phyloP scores from a whole-genome alignment of 2,888 invertebrate genomes.

The Epirrita christyi region DNA sequence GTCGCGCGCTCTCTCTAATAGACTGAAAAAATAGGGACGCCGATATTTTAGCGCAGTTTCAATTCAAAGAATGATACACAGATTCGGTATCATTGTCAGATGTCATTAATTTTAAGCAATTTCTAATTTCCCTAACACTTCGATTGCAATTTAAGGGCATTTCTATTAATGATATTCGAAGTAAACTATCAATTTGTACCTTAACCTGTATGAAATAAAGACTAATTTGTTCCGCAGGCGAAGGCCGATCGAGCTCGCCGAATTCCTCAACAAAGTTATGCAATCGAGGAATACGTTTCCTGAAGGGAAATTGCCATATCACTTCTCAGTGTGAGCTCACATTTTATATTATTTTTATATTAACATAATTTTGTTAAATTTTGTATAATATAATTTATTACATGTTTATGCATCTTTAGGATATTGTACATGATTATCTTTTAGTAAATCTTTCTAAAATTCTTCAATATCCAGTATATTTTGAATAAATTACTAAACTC shows the following conservation, averaged over 20 bases:
- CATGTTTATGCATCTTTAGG: too few relatives aligned
- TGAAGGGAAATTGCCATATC: slow-evolving; percentile 83
- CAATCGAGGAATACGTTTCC: slow-evolving; percentile 66
- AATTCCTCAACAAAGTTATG: slow-evolving; percentile 82
- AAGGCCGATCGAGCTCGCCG: slow-evolving; percentile 82
- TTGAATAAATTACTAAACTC: too few relatives aligned
- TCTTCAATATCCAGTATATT: too few relatives aligned
- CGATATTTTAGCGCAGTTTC: too few relatives aligned
- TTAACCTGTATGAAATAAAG: slow-evolving; percentile 44
- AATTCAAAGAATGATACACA: too few relatives aligned
- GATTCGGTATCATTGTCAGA: too few relatives aligned
- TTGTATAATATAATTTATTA: slow-evolving; percentile 37
- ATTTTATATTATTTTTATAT: slow-evolving; percentile 50
- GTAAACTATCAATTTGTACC: slow-evolving; percentile 20
- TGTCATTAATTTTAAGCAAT: too few relatives aligned
- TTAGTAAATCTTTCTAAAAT: too few relatives aligned
- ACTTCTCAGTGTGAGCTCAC: slow-evolving; percentile 84
- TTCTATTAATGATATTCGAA: background rate
- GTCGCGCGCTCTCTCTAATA: too few relatives aligned
- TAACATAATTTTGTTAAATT: slow-evolving; percentile 37
- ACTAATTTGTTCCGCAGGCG: slow-evolving; percentile 79
- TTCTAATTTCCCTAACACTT: slow-evolving; percentile 7
- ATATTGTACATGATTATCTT: too few relatives aligned
- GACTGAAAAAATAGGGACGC: too few relatives aligned
- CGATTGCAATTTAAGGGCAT: background rate